A percentile compares a stretch with the other conserved stretches of the same genome.
These are phyloP conservation scores for Camponotus floridanus DNA, from an alignment of 1,140 invertebrate genomes.

Conservation along the genomic window DNA sequence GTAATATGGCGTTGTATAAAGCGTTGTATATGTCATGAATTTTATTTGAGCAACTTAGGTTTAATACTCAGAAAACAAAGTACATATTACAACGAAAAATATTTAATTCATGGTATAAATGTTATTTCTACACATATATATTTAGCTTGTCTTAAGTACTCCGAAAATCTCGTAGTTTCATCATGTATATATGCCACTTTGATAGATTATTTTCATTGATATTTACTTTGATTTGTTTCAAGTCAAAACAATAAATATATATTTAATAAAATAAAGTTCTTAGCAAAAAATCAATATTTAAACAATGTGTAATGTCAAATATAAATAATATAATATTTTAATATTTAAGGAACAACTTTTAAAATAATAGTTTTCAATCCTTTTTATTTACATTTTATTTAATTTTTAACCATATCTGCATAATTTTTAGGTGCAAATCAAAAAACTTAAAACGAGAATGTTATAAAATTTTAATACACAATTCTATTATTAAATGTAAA, in stretches of 20 bases:
- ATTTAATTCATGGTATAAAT: not conserved
- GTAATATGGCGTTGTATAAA: no score
- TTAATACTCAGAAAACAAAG: conserved; percentile 65
- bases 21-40: no score
- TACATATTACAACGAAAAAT: conserved; percentile 66
- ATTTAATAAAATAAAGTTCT: not conserved
- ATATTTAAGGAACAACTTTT: not conserved
- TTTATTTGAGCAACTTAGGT: conserved; percentile 51
- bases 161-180: conserved; percentile 65
- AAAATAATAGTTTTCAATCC: not conserved
- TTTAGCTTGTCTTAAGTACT: conserved; percentile 39
- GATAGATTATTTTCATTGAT: not conserved
- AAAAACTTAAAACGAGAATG: not conserved
- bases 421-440: not conserved
- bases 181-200: conserved; percentile 36
- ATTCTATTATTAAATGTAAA: not conserved
- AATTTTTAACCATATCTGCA: not conserved
- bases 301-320: not conserved
- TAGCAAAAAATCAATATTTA: not conserved
- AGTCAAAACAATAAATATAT: no score
- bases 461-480: not conserved
- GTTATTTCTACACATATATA: conserved; percentile 26
- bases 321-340: not conserved
- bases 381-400: not conserved
- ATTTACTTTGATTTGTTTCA: conserved; percentile 28